A percentile compares a stretch with the other conserved stretches of the same genome.
Conservation (phyloP, 2,113 vertebrate genomes). For the Misgurnus mizolepis region DNA sequence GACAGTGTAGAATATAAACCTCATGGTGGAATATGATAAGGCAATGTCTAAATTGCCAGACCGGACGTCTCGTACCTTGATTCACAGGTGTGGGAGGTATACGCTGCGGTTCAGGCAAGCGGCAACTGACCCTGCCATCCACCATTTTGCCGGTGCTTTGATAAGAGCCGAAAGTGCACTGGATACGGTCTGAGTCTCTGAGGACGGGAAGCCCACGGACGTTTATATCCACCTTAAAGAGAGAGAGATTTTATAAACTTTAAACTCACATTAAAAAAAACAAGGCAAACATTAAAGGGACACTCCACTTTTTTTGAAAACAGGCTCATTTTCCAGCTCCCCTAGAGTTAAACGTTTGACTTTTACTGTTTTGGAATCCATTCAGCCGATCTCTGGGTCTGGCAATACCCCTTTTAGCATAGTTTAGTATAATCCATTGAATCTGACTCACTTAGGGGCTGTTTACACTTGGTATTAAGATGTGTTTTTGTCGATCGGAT, state of each 20-base stretch:
- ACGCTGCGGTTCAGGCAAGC: constrained; percentile 58
- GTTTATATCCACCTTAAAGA: constrained; percentile 67
- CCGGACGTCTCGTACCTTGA: constrained; percentile 60
- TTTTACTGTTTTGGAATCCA: too few species aligned
- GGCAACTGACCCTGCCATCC: constrained; percentile 68
- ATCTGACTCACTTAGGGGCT: too few species aligned
- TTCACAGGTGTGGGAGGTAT: constrained; percentile 67
- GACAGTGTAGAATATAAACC: background rate
- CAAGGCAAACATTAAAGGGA: too few species aligned
- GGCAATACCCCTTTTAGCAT: too few species aligned
- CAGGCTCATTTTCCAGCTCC: too few species aligned
- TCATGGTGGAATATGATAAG: background rate
- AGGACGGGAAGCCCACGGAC: constrained; percentile 68
- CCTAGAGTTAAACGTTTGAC: too few species aligned
- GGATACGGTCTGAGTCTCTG: constrained; percentile 64
- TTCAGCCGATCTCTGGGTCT: too few species aligned
- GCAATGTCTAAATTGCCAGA: too few species aligned
- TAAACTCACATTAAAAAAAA: background rate
- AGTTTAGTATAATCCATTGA: too few species aligned
- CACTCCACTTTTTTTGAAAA: too few species aligned
- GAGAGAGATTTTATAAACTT: constrained; percentile 13
- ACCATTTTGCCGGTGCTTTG: constrained; percentile 59
- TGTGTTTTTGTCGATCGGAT: too few species aligned
- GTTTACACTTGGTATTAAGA: too few species aligned
- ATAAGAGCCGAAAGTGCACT: constrained; percentile 58